phyloP scores from a whole-genome alignment of 2,113 vertebrate species.

The Alligator sinensis region DNA sequence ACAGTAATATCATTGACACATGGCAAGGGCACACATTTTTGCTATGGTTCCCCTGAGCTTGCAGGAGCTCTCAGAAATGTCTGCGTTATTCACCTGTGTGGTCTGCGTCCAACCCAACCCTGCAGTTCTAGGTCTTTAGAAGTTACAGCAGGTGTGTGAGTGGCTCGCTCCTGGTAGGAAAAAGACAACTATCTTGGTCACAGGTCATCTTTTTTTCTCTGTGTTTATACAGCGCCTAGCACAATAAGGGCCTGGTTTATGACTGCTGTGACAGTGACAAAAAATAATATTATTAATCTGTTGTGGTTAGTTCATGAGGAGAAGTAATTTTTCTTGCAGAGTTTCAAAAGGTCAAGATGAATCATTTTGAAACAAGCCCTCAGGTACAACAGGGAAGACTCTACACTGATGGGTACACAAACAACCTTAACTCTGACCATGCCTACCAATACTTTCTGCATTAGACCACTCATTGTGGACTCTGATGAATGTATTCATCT shows the following conservation, averaged over 20 bases:
- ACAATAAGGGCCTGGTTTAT: background rate
- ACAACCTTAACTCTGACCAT: background rate
- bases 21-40: background rate
- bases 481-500: background rate
- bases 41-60: background rate
- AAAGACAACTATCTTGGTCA: background rate
- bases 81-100: background rate
- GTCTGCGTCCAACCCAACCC: background rate
- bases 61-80: background rate
- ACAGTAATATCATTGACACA: rapidly evolving
- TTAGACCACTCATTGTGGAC: background rate
- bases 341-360: background rate
- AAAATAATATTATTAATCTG: background rate
- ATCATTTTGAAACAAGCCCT: background rate
- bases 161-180: background rate
- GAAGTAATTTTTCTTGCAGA: background rate
- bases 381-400: background rate
- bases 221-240: background rate
- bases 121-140: background rate
- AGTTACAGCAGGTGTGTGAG: background rate
- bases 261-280: background rate
- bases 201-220: background rate
- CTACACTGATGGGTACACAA: background rate
- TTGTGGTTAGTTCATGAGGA: background rate
- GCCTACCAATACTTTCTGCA: background rate